Base-by-base conservation (phyloP, 2,797 vertebrate genomes). In the Falco rusticolus region DNA sequence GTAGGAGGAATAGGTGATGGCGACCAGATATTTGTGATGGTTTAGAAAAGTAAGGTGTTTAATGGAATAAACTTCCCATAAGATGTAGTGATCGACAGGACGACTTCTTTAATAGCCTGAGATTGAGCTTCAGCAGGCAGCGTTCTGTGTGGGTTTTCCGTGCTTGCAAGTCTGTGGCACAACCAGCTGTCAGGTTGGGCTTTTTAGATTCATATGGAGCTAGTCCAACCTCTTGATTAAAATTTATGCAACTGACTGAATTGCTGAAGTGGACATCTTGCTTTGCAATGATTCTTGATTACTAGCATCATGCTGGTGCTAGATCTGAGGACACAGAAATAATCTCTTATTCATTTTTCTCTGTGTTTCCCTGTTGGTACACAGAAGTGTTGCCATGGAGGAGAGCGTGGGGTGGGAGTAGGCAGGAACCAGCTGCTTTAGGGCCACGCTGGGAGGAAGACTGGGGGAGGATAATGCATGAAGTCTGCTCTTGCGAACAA, bases 321-420 rank as follows among this genome's bases (percentile, higher is more conserved):
- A 10, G 66, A 60, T 74, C 65, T 17, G 89, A 66, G 89, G 79
- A 31, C 50, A 1, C 65, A 34, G 81, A 16, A n/a, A 11, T 2
- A 1, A 4, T 24, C 51, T 24, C n/a, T 4, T 10, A 48, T 2
- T 87, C 65, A 20, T 24, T 65, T 28, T 69, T 48, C 47, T 51
- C n/a, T 13, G 4, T 9, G 0, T 48, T 53, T 41, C 77, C 89
- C 72, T 28, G n/a, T 51, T 15, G 93, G 70, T 69, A 60, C 80
- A 4, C 9, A 51, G 41, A n/a, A 74, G 86, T 64, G 97, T 96
- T 94, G 94, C 93, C 76, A 87, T 90, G 92, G 94, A 87, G 87
- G 84, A 61, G 94, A 91, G 93, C 59, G 94, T 92, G 91, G 94
- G 93, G 91, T 80, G 85, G 79, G 72, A 90, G 95, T 94, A 4